A percentile compares a stretch with the other conserved stretches of the same genome.
These are phyloP conservation scores for Cossypha caffra DNA, from an alignment of 2,797 vertebrate genomes.

Conservation along the genomic window DNA sequence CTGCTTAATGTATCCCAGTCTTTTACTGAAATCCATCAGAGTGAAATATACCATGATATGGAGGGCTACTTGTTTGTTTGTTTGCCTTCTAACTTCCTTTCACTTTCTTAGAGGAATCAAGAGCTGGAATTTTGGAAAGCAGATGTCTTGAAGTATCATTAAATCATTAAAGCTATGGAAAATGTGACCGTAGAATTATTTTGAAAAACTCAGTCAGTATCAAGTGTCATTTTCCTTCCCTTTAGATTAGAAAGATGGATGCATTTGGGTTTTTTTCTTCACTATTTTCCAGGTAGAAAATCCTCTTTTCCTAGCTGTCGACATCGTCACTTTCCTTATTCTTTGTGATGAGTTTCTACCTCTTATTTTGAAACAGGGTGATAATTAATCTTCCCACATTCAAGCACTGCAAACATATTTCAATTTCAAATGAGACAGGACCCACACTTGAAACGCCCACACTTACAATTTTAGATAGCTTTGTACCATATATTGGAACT, in stretches of 20 bases:
- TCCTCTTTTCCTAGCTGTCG: conserved; percentile 63
- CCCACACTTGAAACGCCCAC: conserved; percentile 67
- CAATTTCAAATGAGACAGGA: conserved; percentile 82
- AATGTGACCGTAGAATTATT: neutral
- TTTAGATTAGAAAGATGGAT: conserved; percentile 33
- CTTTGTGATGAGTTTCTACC: conserved; percentile 77
- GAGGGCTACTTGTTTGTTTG: neutral
- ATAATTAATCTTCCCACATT: conserved; percentile 90
- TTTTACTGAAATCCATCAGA: neutral
- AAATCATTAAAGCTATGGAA: conserved; percentile 6
- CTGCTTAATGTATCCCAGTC: neutral
- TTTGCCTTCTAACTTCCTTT: neutral
- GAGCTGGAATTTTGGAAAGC: neutral
- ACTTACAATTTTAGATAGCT: conserved; percentile 71
- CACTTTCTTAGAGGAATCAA: neutral
- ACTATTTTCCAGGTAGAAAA: conserved; percentile 71
- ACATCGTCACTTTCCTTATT: conserved; percentile 76
- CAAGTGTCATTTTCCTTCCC: conserved; percentile 7
- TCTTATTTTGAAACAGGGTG: conserved; percentile 84
- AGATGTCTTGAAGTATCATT: neutral
- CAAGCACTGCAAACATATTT: conserved; percentile 79
- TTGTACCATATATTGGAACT: conserved; percentile 59
- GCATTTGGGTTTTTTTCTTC: conserved; percentile 63
- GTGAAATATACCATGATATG: neutral
- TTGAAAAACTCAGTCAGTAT: neutral